Evolutionary conservation across 2,113 vertebrate genomes (phyloP).

Genomic region (Choloepus hoffmanni): DNA sequence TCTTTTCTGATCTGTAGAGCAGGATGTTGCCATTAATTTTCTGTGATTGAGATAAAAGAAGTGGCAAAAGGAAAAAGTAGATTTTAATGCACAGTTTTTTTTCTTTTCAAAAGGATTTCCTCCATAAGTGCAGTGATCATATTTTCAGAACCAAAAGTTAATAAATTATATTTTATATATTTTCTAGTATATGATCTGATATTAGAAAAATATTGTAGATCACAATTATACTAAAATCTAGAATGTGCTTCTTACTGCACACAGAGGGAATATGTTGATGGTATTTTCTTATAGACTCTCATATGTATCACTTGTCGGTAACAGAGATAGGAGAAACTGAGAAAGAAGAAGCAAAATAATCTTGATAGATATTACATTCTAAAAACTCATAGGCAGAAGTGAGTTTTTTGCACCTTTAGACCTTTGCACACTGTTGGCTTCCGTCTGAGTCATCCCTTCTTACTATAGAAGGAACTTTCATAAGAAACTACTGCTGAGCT

Average conservation of each 20-base stretch:
- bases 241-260: not conserved
- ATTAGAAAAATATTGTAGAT: not conserved
- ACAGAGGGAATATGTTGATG: not conserved
- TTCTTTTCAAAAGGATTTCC: not conserved
- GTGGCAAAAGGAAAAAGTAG: not conserved
- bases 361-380: not conserved
- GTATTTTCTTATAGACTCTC: not conserved
- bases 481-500: not conserved
- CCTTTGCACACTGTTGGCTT: not conserved
- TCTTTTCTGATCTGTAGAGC: not conserved
- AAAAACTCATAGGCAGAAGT: not conserved
- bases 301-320: not conserved
- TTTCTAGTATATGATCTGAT: not conserved
- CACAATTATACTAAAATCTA: not conserved
- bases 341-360: not conserved
- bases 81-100: not conserved
- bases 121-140: not conserved
- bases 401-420: not conserved
- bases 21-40: conserved; percentile 13
- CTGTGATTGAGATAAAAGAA: not conserved
- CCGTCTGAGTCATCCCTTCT: not conserved
- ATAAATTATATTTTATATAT: not conserved
- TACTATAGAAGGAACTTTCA: not conserved
- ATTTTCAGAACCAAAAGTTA: not conserved
- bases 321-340: not conserved